phyloP scores from a whole-genome alignment of 2,113 vertebrate genomes.

The Gallinago undulata region DNA sequence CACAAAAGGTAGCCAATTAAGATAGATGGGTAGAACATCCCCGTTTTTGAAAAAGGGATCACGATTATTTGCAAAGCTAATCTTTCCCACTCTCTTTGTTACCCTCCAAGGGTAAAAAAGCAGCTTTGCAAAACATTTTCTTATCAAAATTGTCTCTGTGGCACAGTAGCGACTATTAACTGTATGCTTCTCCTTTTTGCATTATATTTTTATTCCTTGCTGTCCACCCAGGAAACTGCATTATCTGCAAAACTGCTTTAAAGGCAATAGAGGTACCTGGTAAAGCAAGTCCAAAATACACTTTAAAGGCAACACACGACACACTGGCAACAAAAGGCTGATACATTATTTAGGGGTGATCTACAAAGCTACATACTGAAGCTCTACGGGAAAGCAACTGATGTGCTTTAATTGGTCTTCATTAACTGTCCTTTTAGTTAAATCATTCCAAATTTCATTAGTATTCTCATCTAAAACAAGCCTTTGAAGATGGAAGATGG shows the following conservation, averaged over 20 bases:
- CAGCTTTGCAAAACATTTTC: not conserved
- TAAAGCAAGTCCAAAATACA: not conserved
- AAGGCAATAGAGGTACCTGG: not conserved
- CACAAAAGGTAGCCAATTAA: not conserved
- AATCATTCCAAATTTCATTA: constrained; percentile 11
- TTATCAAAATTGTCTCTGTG: not conserved
- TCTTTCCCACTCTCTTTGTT: not conserved
- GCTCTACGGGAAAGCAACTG: not conserved
- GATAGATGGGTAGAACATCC: not conserved
- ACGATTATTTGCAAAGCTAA: not conserved
- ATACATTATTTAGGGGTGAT: not conserved
- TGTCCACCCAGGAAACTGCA: not conserved
- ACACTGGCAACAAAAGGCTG: not conserved
- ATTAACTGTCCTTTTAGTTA: constrained; percentile 16
- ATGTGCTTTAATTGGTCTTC: constrained; percentile 14
- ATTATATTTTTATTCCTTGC: not conserved
- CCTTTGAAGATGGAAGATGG: not conserved
- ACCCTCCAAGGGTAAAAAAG: not conserved
- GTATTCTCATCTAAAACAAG: not conserved
- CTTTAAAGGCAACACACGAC: not conserved
- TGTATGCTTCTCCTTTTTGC: not conserved
- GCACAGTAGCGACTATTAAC: not conserved
- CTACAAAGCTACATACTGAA: not conserved
- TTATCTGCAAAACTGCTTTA: not conserved
- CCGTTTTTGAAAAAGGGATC: not conserved